A percentile compares a stretch with the other conserved stretches of the same genome.
Conservation (phyloP, 2,797 vertebrate genomes). For the Saxicola maurus region DNA sequence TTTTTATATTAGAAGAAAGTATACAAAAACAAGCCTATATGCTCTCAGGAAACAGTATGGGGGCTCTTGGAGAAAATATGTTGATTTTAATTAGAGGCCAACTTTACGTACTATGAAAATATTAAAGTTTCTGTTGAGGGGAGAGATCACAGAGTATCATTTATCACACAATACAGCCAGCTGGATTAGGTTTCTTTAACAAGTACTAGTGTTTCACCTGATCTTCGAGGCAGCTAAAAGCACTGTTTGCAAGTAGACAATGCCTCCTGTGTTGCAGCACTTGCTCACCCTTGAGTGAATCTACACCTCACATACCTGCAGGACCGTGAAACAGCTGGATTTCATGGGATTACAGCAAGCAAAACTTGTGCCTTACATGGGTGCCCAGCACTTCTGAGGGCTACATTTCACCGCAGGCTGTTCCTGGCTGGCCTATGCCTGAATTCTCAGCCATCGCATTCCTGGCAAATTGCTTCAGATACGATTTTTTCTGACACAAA, state of each 20-base stretch:
- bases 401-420: background rate
- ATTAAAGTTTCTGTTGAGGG: background rate
- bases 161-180: background rate
- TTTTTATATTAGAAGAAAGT: background rate
- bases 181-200: background rate
- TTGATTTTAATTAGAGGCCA: background rate
- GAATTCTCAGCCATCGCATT: background rate
- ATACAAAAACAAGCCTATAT: background rate
- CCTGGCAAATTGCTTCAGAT: background rate
- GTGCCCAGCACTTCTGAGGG: background rate
- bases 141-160: background rate
- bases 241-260: background rate
- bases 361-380: background rate
- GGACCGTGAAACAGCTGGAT: background rate
- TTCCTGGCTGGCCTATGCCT: background rate
- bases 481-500: background rate
- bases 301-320: rapidly evolving
- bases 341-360: background rate
- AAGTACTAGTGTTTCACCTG: background rate
- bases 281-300: background rate
- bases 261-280: background rate
- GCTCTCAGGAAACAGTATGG: background rate
- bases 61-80: rapidly evolving
- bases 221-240: background rate
- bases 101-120: background rate